A percentile compares a stretch with the other conserved stretches of the same genome.
These are phyloP conservation scores for Callionymus lyra DNA, from an alignment of 2,113 vertebrate genomes.

Conservation along the genomic window DNA sequence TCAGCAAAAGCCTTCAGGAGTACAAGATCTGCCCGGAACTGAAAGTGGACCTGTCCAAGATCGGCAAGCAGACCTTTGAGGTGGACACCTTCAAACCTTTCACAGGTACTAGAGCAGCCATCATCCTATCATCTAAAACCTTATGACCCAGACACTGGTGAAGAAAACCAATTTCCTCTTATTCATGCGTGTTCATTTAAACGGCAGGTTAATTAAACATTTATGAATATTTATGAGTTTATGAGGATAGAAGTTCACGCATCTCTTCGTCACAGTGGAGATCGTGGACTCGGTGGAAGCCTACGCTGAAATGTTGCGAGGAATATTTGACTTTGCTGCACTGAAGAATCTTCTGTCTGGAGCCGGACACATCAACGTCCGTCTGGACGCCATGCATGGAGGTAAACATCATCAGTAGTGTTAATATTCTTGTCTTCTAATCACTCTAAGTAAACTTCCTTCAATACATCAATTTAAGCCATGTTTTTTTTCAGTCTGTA, in stretches of 20 bases:
- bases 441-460: no score
- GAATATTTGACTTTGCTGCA: constrained; percentile 88
- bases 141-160: no score
- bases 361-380: constrained; percentile 80
- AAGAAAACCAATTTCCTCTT: no score
- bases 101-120: constrained; percentile 66
- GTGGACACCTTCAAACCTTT: constrained; percentile 92
- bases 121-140: no score
- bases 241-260: no score
- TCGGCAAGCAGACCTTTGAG: constrained; percentile 93
- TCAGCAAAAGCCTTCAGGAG: constrained; percentile 91
- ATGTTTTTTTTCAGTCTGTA: no score
- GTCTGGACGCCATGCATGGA: constrained; percentile 96
- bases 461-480: no score
- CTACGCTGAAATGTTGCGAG: constrained; percentile 87
- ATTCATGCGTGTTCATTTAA: no score
- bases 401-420: no score
- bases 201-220: no score
- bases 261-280: constrained; percentile 76
- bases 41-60: constrained; percentile 80
- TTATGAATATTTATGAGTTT: no score
- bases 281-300: constrained; percentile 93
- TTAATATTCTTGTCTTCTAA: no score
- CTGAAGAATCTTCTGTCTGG: constrained; percentile 91
- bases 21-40: constrained; percentile 93